Evolutionary conservation across 2,888 invertebrate species (phyloP).

Genomic region (Trileptium ribeirensis): DNA sequence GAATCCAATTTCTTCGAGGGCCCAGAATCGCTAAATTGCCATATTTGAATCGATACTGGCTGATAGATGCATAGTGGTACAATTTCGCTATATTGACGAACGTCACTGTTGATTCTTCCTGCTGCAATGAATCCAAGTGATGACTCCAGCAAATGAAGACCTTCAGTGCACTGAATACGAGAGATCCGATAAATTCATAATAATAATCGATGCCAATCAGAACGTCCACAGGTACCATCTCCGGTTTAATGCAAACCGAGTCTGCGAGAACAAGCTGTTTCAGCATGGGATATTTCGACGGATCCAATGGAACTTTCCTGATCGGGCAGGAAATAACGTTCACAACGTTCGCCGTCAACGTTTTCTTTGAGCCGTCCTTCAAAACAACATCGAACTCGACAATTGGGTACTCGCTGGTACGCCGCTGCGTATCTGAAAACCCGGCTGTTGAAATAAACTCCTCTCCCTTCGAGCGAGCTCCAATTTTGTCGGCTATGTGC

Average conservation of each 20-base stretch:
- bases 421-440: neutral
- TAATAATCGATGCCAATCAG: slow-evolving; percentile 12
- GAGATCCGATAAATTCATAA: neutral
- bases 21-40: neutral
- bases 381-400: neutral
- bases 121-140: neutral
- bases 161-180: neutral
- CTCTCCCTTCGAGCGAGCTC: neutral
- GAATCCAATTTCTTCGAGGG: neutral
- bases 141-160: neutral
- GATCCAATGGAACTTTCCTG: neutral
- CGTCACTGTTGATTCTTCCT: neutral
- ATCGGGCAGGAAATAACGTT: neutral
- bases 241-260: neutral
- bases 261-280: neutral
- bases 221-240: neutral
- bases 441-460: neutral
- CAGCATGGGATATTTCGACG: neutral
- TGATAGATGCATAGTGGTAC: neutral
- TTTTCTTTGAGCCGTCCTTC: neutral
- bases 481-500: neutral
- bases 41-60: neutral
- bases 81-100: neutral
- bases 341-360: neutral
- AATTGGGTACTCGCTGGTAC: neutral